Evolutionary conservation across 2,113 vertebrate genomes (phyloP), one percentile per base, ranked within the genome.

Genomic region (Cyprinus carpio): DNA sequence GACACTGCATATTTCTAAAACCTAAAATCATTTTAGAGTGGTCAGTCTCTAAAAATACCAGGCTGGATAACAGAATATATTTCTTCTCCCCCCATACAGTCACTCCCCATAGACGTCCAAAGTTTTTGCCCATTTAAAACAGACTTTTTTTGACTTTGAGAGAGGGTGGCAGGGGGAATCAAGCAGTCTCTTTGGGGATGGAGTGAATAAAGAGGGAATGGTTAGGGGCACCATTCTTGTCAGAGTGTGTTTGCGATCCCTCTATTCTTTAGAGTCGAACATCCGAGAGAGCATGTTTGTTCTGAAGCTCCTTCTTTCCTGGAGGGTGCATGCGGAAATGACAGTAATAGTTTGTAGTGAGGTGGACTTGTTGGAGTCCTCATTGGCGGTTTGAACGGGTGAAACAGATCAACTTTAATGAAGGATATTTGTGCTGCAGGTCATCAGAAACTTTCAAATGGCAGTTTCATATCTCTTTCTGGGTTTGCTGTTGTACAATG

Each of bases 241-340:
- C 95, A 93, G 94, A 95, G 95, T 93, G 93, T 91, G 93, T 96
- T 95, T 94, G 94, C 92, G 94, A 93, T 92, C 80, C 80, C 92
- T 93, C 91, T 91, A 94, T 95, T 94, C 95, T 94, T 94, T 92
- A 37, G 75, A 86, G 94, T 90, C 92, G 93, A 95, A 94, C 88
- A 94, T 96, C 95, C 94, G 93, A 95, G 94, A 91, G 95, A 96
- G 93, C 96, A 94, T 95, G 94, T 95, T 96, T 95, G 94, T 93
- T 95, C 95, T 95, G 94, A 94, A 94, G 87, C 92, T 90, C 84
- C 34, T 82, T 82, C 62, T 92, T 91, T 93, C 92, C 92, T 93
- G 94, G 94, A 95, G 93, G 94, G 80, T 93, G 93, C 92, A 92
- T 93, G 92, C 87, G 93, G 94, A 96, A 91, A 95, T 94, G 94